These are phyloP conservation scores for Halesus radiatus DNA, from an alignment of 1,140 invertebrate genomes.

Conservation along the genomic window DNA sequence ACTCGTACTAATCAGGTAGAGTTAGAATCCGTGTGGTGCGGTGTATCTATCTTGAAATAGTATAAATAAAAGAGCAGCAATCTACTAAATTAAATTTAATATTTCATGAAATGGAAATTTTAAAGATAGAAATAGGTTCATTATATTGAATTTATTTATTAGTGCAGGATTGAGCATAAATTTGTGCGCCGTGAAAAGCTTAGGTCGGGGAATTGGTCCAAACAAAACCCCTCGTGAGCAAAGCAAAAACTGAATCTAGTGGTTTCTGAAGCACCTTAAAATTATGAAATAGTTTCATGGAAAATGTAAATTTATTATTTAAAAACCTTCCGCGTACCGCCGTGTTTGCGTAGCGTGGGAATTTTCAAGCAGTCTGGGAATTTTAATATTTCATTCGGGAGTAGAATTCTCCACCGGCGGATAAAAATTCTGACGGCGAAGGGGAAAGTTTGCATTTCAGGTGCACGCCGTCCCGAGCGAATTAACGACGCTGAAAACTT, in stretches of 20 bases:
- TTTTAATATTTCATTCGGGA: slow-evolving; percentile 22
- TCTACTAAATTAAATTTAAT: too few relatives aligned
- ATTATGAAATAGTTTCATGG: slow-evolving; percentile 17
- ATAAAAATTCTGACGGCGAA: slow-evolving; percentile 12
- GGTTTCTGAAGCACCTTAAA: slow-evolving; percentile 1
- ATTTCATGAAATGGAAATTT: too few relatives aligned
- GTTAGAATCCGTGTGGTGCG: too few relatives aligned
- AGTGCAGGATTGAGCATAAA: too few relatives aligned
- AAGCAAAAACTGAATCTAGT: background rate
- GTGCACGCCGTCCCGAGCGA: slow-evolving; percentile 2
- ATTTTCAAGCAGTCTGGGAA: slow-evolving; percentile 15
- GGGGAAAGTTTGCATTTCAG: background rate
- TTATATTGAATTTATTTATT: too few relatives aligned
- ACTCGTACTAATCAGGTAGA: too few relatives aligned
- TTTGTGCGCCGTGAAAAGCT: too few relatives aligned
- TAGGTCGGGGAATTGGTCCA: too few relatives aligned
- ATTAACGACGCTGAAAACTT: background rate
- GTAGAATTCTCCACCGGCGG: background rate
- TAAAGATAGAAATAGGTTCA: too few relatives aligned
- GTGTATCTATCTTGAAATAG: too few relatives aligned
- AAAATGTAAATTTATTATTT: slow-evolving; percentile 33
- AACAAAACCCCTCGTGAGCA: too few relatives aligned
- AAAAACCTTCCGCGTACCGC: slow-evolving; percentile 15
- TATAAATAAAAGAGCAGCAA: too few relatives aligned
- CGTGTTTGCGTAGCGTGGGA: background rate